A percentile compares a stretch with the other conserved stretches of the same genome.
Evolutionary conservation across 2,888 invertebrate species (phyloP).

Genomic region (Stenodema calcarata): DNA sequence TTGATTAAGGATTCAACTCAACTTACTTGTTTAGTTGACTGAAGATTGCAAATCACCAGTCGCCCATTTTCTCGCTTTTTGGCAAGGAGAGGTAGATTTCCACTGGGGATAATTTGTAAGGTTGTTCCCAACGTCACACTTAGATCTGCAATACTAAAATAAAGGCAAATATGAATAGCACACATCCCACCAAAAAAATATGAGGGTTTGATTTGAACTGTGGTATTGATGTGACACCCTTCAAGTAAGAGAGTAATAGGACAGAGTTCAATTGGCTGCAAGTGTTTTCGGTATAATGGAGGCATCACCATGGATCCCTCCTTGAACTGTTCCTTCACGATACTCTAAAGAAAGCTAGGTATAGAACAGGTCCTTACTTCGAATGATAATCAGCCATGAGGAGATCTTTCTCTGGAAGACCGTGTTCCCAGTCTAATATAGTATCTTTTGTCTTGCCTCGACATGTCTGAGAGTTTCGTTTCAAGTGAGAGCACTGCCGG

Average conservation of each 20-base stretch:
- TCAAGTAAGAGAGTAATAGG: too few species aligned
- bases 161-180: neutral
- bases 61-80: constrained; percentile 77
- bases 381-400: constrained; percentile 85
- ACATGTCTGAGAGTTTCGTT: constrained; percentile 73
- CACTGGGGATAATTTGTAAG: constrained; percentile 96
- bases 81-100: constrained; percentile 85
- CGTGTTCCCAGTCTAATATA: constrained; percentile 97
- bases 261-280: too few species aligned
- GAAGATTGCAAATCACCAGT: constrained; percentile 92
- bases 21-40: constrained; percentile 94
- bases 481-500: constrained; percentile 70
- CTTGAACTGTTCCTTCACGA: too few species aligned
- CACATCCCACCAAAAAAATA: too few species aligned
- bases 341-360: too few species aligned
- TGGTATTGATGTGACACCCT: too few species aligned
- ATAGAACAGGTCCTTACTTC: constrained; percentile 65
- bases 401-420: constrained; percentile 85
- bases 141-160: constrained; percentile 85
- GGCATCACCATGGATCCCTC: too few species aligned
- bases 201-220: too few species aligned
- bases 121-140: constrained; percentile 97
- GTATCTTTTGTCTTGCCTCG: constrained; percentile 88
- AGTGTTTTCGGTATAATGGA: too few species aligned
- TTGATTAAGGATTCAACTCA: neutral